A percentile compares a stretch with the other conserved stretches of the same genome.
Conservation (phyloP, 1,140 invertebrate genomes). For the Drosophila micromelanica region DNA sequence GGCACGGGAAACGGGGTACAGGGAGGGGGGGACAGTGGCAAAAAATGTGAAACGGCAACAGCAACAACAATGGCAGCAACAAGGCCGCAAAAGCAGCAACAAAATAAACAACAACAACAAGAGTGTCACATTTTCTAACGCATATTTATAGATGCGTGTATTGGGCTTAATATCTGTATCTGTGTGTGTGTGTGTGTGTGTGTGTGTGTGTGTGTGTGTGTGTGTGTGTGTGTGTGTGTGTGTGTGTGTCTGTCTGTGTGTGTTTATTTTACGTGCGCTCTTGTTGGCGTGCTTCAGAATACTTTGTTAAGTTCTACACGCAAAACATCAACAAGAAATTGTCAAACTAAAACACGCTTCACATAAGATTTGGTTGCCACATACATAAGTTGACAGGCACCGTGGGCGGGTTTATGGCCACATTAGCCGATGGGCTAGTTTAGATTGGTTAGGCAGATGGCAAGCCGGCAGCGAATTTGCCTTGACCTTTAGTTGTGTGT, state of each 20-base stretch:
- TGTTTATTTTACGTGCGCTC: too few species aligned
- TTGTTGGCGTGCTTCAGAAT: conserved; percentile 47
- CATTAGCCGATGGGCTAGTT: conserved; percentile 9
- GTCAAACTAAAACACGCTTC: conserved; percentile 39
- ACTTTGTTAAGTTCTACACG: conserved; percentile 62
- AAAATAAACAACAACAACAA: background rate
- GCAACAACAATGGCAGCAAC: too few species aligned
- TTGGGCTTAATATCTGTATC: background rate
- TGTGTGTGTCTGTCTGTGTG: too few species aligned
- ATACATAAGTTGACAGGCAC: background rate
- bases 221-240: too few species aligned
- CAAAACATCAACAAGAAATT: conserved; percentile 53
- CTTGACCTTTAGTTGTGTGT: background rate
- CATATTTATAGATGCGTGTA: conserved; percentile 35
- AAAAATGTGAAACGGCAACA: too few species aligned
- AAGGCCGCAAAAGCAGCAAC: too few species aligned
- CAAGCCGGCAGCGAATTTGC: background rate
- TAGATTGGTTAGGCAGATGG: conserved; percentile 8
- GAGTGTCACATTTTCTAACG: conserved; percentile 30
- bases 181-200: background rate
- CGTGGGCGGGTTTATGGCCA: conserved; percentile 6
- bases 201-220: background rate
- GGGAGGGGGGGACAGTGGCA: too few species aligned
- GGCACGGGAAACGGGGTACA: too few species aligned
- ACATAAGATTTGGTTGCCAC: conserved; percentile 14